Conservation (phyloP, 2,113 vertebrate species). For the Coturnix japonica region DNA sequence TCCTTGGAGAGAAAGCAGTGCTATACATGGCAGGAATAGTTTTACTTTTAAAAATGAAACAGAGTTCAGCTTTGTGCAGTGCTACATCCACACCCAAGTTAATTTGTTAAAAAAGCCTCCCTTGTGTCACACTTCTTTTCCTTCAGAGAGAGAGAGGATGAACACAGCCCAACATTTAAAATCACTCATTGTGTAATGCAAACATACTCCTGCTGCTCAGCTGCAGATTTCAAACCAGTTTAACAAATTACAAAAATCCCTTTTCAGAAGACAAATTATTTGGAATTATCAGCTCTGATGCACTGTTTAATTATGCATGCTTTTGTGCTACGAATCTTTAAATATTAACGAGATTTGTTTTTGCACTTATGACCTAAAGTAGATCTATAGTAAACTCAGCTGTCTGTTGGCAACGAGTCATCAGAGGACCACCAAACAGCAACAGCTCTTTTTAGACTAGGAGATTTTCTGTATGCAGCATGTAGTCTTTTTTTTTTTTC, state of each 20-base stretch:
- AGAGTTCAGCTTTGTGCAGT: background rate
- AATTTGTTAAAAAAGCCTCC: background rate
- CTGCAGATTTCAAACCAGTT: conserved; percentile 71
- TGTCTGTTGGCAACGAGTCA: conserved; percentile 51
- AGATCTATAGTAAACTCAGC: conserved; percentile 56
- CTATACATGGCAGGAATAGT: background rate
- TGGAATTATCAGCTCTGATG: conserved; percentile 65
- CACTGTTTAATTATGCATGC: conserved; percentile 80
- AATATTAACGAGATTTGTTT: conserved; percentile 77
- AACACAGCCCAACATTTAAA: conserved; percentile 43
- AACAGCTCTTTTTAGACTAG: background rate
- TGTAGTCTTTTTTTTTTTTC: background rate
- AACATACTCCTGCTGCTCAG: conserved; percentile 59
- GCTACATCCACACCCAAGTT: background rate
- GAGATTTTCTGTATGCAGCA: background rate
- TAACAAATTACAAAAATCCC: conserved; percentile 74
- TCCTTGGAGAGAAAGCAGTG: background rate
- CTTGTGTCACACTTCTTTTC: background rate
- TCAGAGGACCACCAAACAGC: background rate
- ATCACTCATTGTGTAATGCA: conserved; percentile 66
- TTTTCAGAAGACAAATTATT: conserved; percentile 78
- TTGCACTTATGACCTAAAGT: conserved; percentile 68
- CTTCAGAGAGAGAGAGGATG: background rate
- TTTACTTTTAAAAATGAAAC: background rate
- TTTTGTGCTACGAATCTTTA: conserved; percentile 76